Evolutionary conservation across 2,113 vertebrate species (phyloP), one percentile per base, ranked within the genome.

Genomic region (Dendropsophus ebraccatus): DNA sequence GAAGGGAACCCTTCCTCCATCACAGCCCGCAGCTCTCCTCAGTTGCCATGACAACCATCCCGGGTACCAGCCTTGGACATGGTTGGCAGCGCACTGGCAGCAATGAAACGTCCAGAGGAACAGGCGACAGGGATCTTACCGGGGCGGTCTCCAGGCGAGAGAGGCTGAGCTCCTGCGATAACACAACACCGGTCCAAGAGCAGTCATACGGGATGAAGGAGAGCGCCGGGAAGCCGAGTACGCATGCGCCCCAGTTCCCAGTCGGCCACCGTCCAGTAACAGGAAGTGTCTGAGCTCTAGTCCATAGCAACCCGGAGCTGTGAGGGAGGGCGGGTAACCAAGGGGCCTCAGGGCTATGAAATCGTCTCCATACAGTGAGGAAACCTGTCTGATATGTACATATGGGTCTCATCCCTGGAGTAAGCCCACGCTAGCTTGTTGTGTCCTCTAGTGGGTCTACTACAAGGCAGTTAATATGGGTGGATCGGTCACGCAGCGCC

Each of bases 31-130:
- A 65, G 49, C 83, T 30, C 56, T 11, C 37, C 76, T 60, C 73
- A 84, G 83, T 84, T 84, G 54, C 83, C 83, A 84, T 84, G 83
- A 84, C 83, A 76, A 84, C 83, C 12, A 11, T 16, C 14, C 52
- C 54, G 37, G 7, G 56, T n/a, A 76, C 41, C 56, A 77, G 58
- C 10, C 54, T 1, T 13, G 19, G 17, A 19, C 6, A n/a, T 50
- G 5, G 23, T 8, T 45, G 54, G 41, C 11, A 32, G 30, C 19
- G n/a, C 16, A 45, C 2, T 9, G 30, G 5, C 10, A 45, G 23
- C 32, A 35, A 41, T 25, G 37, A 84, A 25, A 47, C 16, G 19
- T 25, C 4, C 2, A 41, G 5, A 23, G 21, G 19, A 9, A 47
- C 19, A 12, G 65, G 21, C 28, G 32, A 69, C 28, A 28, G n/a